Evolutionary conservation across 2,888 invertebrate species (phyloP), one percentile per base, ranked within the genome.

Genomic region (Steinernema hermaphroditum): DNA sequence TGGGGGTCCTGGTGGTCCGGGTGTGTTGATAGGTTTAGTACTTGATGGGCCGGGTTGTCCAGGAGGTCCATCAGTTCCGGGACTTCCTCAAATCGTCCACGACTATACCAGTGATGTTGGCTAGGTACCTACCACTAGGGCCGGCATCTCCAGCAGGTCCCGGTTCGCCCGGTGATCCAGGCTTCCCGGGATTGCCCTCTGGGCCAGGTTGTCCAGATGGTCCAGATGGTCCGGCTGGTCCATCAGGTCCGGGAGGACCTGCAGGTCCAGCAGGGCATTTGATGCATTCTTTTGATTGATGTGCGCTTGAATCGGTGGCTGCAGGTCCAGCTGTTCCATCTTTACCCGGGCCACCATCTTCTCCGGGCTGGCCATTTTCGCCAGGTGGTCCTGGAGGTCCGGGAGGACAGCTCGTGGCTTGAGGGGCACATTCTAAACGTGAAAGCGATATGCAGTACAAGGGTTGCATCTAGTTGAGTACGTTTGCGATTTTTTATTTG

Each of bases 201-300:
- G 54, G 12, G 16, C 73, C 73, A 27, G 27, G 19, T 22, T 14
- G 22, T 57, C 73, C 73, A 14, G n/a, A 22, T 9, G 50, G 50
- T 16, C 73, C 73, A 22, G 29, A 32, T 2, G 32, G n/a, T 24
- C 73, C 73, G 29, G 70, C 22, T 16, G 34, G 2, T 8, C 73
- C 73, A 22, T 49, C 72, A 14, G 24, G 32, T 14, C 73, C 73
- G 14, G 71, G 19, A n/a, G 49, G 19, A 12, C 73, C 73, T 9
- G 70, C 29, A 1, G 71, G 73, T 0, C 73, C 73, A 54, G 50
- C 73, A 8, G 73, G 71, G 57, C 73, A 73, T 29, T 73, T n/a
- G 9, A 73, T 71, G 29, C 73, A 73, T n/a, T 73, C 43, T n/a
- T 41, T 27, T 34, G 73, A 72, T n/a, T 70, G 29, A 27, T 2